A percentile compares a stretch with the other conserved stretches of the same genome.
These are phyloP conservation scores for Drosophila nigromelanica DNA, from an alignment of 1,140 invertebrate species.

Conservation along the genomic window DNA sequence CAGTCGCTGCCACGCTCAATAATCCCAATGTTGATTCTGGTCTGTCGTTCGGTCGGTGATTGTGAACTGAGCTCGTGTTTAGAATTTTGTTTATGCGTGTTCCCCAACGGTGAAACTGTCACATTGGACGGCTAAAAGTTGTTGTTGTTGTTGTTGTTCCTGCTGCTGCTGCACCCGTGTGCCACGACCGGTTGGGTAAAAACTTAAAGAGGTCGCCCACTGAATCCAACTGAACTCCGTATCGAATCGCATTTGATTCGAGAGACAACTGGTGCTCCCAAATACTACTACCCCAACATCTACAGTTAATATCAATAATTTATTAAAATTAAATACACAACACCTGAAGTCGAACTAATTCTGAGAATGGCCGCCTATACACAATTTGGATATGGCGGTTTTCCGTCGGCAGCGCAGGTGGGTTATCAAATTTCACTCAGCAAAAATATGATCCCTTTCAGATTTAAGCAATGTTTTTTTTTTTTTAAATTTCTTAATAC, in stretches of 20 bases:
- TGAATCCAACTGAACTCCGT: not conserved
- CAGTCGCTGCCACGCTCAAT: constrained; percentile 42
- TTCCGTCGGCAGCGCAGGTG: constrained; percentile 80
- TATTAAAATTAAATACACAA: constrained; percentile 3
- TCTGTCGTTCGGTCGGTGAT: constrained; percentile 55
- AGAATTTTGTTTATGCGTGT: constrained; percentile 39
- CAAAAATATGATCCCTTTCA: too few relatives aligned
- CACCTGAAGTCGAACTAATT: not conserved
- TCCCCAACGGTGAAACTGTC: constrained; percentile 34
- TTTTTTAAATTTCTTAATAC: not conserved
- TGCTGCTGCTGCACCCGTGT: not conserved
- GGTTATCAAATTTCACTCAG: constrained; percentile 5
- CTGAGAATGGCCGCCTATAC: constrained; percentile 74
- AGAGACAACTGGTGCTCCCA: constrained; percentile 1
- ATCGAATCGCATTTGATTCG: constrained; percentile 5
- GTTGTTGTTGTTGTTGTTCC: not conserved
- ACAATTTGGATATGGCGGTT: constrained; percentile 81
- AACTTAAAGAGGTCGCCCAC: constrained; percentile 1
- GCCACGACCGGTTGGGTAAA: not conserved
- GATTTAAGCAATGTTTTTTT: not conserved
- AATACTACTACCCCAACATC: not conserved
- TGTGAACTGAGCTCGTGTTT: constrained; percentile 53
- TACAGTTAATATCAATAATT: constrained; percentile 2
- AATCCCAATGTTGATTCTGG: constrained; percentile 68
- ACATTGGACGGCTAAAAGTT: constrained; percentile 8